Percentiles rank a stretch among this genome's conserved stretches.
phyloP scores from a whole-genome alignment of 2,797 vertebrate genomes.

The Chelon labrosus region DNA sequence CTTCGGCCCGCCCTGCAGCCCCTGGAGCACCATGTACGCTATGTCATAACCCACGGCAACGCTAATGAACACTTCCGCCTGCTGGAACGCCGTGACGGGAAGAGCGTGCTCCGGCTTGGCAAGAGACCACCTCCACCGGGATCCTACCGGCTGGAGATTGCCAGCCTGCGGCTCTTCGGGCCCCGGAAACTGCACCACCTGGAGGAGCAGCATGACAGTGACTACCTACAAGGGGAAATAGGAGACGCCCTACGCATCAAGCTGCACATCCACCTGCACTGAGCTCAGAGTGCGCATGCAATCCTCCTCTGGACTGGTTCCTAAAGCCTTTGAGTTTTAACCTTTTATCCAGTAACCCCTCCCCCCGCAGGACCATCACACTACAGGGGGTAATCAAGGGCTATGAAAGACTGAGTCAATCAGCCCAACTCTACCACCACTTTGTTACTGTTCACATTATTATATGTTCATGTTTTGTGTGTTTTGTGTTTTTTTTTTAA shows the following conservation, averaged over 20 bases:
- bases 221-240: constrained; percentile 90
- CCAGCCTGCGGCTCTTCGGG: constrained; percentile 88
- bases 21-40: constrained; percentile 88
- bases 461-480: constrained; percentile 70
- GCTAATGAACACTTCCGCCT: constrained; percentile 88
- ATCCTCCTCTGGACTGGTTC: constrained; percentile 72
- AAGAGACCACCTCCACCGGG: constrained; percentile 83
- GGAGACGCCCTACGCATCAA: constrained; percentile 91
- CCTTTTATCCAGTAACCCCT: constrained; percentile 35
- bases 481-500: constrained; percentile 42
- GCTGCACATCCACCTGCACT: constrained; percentile 92
- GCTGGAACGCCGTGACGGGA: constrained; percentile 87
- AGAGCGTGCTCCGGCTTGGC: constrained; percentile 89
- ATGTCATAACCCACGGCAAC: constrained; percentile 89
- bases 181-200: constrained; percentile 86
- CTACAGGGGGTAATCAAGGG: constrained; percentile 61
- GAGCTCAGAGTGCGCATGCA: constrained; percentile 63
- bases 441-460: constrained; percentile 80
- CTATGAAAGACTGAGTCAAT: constrained; percentile 80
- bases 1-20: constrained; percentile 90
- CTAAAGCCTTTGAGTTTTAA: constrained; percentile 62
- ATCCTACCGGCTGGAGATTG: constrained; percentile 90
- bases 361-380: constrained; percentile 63
- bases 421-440: constrained; percentile 78
- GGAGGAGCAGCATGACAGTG: constrained; percentile 87